These are phyloP conservation scores for Lymantria dispar DNA, from an alignment of 2,888 invertebrate species.

Conservation along the genomic window DNA sequence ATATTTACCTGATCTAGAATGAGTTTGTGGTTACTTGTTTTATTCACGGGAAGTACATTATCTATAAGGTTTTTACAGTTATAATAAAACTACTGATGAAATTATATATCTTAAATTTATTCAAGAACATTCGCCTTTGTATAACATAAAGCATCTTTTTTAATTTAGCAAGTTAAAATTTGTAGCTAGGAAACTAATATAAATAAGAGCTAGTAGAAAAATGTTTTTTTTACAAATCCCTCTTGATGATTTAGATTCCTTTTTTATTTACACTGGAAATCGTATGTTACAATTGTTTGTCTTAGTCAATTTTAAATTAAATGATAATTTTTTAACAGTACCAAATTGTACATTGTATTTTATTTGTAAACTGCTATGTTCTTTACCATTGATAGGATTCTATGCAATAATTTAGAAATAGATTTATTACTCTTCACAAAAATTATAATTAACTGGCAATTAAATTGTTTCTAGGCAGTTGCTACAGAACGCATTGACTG, in stretches of 20 bases:
- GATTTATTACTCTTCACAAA: no score
- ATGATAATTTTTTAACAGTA: neutral
- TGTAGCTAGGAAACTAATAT: constrained; percentile 29
- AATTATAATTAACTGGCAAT: no score
- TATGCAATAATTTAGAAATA: no score
- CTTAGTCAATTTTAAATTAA: neutral
- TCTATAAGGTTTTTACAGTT: constrained; percentile 80
- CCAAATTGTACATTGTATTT: neutral
- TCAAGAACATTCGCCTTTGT: constrained; percentile 13
- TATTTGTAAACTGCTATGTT: neutral
- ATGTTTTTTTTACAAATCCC: constrained; percentile 15
- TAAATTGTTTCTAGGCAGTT: no score
- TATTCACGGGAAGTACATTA: constrained; percentile 63
- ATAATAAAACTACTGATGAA: constrained; percentile 66
- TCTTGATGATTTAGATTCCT: neutral
- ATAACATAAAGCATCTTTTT: constrained; percentile 11
- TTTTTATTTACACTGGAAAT: neutral
- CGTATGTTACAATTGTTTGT: neutral
- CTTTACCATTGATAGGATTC: no score
- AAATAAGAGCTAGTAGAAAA: constrained; percentile 19
- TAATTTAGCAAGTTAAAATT: constrained; percentile 16
- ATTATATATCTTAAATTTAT: constrained; percentile 30
- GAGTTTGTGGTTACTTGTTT: constrained; percentile 54
- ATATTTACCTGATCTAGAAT: constrained; percentile 89
- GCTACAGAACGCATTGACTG: no score